Evolutionary conservation across 2,113 vertebrate species (phyloP).

Genomic region (Oryzias melastigma): DNA sequence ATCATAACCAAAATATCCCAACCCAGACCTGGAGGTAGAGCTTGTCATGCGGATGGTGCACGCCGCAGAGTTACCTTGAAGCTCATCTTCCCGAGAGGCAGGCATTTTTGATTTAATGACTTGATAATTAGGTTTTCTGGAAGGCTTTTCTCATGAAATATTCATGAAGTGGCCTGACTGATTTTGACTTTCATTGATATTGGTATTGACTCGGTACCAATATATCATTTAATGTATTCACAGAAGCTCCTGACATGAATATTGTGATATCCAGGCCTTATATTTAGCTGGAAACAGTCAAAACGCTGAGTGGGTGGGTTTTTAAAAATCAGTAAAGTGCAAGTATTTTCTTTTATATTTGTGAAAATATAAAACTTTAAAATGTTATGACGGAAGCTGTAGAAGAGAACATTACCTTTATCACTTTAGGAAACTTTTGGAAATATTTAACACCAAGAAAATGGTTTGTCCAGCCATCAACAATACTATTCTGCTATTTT

Average conservation of each 20-base stretch:
- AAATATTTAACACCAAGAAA: too few relatives aligned
- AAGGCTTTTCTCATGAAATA: background rate
- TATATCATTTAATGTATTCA: background rate
- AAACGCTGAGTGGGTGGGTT: background rate
- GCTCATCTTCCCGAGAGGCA: background rate
- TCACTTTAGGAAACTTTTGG: too few relatives aligned
- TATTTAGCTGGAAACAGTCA: background rate
- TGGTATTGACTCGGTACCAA: background rate
- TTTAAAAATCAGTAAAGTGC: background rate
- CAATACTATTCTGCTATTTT: too few relatives aligned
- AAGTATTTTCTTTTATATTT: too few relatives aligned
- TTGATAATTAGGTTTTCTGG: conserved; percentile 6
- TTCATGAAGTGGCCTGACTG: background rate
- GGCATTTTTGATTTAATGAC: background rate
- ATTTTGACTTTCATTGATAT: conserved; percentile 4
- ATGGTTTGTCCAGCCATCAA: too few relatives aligned
- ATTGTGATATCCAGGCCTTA: background rate
- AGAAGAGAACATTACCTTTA: too few relatives aligned
- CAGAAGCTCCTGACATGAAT: background rate
- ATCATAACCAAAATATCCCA: background rate
- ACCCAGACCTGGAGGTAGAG: background rate
- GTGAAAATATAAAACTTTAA: too few relatives aligned
- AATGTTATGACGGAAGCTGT: too few relatives aligned
- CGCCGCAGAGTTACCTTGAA: background rate
- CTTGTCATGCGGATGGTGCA: background rate